These are phyloP conservation scores for Chrysocyon brachyurus DNA, from an alignment of 2,797 vertebrate genomes.

Conservation along the genomic window DNA sequence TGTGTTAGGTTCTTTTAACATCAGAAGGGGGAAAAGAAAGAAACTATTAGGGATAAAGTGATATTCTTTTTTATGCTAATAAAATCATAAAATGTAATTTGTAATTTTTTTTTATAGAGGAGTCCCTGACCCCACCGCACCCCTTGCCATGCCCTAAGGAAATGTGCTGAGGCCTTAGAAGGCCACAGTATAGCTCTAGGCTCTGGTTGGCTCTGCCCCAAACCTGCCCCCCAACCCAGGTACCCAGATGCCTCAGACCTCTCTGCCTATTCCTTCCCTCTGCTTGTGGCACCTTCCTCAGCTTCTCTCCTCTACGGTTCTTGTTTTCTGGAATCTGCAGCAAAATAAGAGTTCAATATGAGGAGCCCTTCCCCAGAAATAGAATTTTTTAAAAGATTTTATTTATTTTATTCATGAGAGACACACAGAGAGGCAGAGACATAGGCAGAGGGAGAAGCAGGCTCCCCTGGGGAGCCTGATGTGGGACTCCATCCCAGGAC, in stretches of 20 bases:
- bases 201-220: neutral
- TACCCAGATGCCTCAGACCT: neutral
- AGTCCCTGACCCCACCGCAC: fast-evolving
- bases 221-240: neutral
- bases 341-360: neutral
- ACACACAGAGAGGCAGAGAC: no score
- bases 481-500: no score
- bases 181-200: neutral
- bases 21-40: neutral
- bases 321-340: neutral
- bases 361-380: neutral
- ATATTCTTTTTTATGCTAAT: neutral
- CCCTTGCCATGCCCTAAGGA: neutral
- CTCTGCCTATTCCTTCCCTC: neutral
- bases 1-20: neutral
- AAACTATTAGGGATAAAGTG: neutral
- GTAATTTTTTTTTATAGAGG: neutral
- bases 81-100: neutral
- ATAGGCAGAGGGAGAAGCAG: no score
- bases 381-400: no score
- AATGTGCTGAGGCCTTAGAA: neutral
- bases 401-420: no score
- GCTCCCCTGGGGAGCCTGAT: no score
- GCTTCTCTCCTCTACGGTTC: neutral
- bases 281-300: fast-evolving